Base-by-base conservation (phyloP, 30 jellyfish, hydroid and myxozoan genomes). In the Aurelia coerulea region DNA sequence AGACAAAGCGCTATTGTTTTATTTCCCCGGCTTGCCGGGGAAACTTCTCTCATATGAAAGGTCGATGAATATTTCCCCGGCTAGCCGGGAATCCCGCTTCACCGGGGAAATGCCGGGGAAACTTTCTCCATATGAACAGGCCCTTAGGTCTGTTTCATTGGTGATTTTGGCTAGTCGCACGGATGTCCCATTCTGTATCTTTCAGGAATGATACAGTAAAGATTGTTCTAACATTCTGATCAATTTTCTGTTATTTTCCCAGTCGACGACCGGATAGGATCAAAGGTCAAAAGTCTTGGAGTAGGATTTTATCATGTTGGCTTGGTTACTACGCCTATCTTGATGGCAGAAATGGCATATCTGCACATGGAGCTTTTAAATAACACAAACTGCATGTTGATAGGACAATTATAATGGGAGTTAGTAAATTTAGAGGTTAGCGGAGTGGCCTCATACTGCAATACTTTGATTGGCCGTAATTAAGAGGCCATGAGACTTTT, bases 391-490 rank as follows among this genome's bases (percentile, higher is more conserved):
- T 23, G 29, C 29, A 23, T 69, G 62, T 17, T 34, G n/a, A 34
- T 0, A 32, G 56, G 80, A 41, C 62, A 69, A 37, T 13, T 13
- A 15, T 13, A 58, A 58, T n/a, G n/a, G n/a, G n/a, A 33, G 84
- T 49, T 73, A 73, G 33, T 6, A 73, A 31, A 37, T 73, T 23
- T 73, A 33, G 84, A 23, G 84, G 13, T 5, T 23, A 13, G 16
- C 74, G 18, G 74, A 41, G 33, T 1, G 78, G 50, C 84, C 23
- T 39, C 71, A 34, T 14, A 42, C 29, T 46, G 74, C 74, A 73
- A 34, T 33, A 73, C 74, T 73, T 73, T 53, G 84, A 73, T 73
- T 73, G 74, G 71, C 74, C 70, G 34, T 73, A 53, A 53, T 15
- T 49, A 53, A 31, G 29, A 23, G 29, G 29, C 29, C 0, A 23